Evolutionary conservation across 1,140 invertebrate species (phyloP).

Genomic region (Leguminivora glycinivorella): DNA sequence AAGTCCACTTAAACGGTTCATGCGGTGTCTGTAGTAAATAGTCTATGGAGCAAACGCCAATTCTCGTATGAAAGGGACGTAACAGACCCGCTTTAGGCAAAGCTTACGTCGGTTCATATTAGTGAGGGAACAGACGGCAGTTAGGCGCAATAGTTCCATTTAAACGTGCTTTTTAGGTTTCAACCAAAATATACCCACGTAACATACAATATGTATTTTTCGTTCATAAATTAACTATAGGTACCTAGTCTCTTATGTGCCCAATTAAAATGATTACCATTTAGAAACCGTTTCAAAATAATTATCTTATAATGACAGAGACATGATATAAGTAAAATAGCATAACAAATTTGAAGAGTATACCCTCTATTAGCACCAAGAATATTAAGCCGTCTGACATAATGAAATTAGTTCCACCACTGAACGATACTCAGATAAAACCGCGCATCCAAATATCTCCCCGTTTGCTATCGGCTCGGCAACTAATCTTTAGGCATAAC

Average conservation of each 20-base stretch:
- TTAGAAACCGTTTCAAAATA: no score
- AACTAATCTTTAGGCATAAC: slow-evolving; percentile 59
- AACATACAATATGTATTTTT: neutral
- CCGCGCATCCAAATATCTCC: slow-evolving; percentile 6
- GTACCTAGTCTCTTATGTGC: no score
- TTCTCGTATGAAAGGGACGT: neutral
- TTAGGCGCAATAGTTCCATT: slow-evolving; percentile 10
- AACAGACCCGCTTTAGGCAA: neutral
- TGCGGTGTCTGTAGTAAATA: neutral
- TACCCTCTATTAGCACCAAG: no score
- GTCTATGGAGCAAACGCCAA: neutral
- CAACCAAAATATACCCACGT: neutral
- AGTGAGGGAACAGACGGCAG: neutral
- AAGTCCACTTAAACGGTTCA: neutral
- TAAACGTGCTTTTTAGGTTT: neutral
- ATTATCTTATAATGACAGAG: no score
- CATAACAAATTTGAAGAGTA: no score
- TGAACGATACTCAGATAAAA: neutral
- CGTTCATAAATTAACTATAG: no score
- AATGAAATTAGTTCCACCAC: neutral
- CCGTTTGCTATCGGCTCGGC: slow-evolving; percentile 38
- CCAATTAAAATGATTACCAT: no score
- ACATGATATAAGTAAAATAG: no score
- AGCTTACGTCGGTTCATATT: neutral
- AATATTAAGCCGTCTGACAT: neutral